Evolutionary conservation across 2,888 invertebrate genomes (phyloP), one percentile per base, ranked within the genome.

Genomic region (Incurvaria masculella): DNA sequence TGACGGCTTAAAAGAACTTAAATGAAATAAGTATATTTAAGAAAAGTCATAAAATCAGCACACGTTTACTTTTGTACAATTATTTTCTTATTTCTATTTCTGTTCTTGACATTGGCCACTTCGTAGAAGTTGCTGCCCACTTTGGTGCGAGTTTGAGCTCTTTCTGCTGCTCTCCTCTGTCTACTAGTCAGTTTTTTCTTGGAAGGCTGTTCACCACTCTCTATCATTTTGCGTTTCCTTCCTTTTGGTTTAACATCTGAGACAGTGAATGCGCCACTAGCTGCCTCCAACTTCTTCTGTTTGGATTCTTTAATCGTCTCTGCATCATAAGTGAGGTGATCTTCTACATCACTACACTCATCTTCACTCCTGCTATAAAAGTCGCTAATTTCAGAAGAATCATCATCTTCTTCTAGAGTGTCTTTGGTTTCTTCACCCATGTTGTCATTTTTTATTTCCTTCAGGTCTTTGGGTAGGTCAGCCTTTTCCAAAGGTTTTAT

Each of bases 111-210:
- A 79, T 94, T 94, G 10, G 89, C 81, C 23, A 88, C 85, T 81
- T 92, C 92, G 68, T 94, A 94, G 65, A 94, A 94, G 70, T 94
- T 90, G 66, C 89, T 91, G 57, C 94, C 94, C 51, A 90, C 85
- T 63, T 91, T 93, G 64, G 87, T 90, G 11, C 90, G 81, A 56
- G 88, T 90, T 54, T 82, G 83, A 11, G 86, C 82, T 56, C 93
- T 80, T 52, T 92, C 91, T 2, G 85, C 56, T 1, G 89, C 87
- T 55, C 94, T 81, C 55, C 85, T 82, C 61, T 91, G 84, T 68
- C 89, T 92, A 42, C 91, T 89, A 2, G 89, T 91, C 45, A 89
- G 59, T 57, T 83, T 85, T 57, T 81, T 81, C 4, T 55, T 60
- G 33, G 62, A 61, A 41, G 57, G 55, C 19, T 57, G 56, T 11